Evolutionary conservation across 1,140 invertebrate species (phyloP), one percentile per base, ranked within the genome.

Genomic region (Drosophila baimaii): DNA sequence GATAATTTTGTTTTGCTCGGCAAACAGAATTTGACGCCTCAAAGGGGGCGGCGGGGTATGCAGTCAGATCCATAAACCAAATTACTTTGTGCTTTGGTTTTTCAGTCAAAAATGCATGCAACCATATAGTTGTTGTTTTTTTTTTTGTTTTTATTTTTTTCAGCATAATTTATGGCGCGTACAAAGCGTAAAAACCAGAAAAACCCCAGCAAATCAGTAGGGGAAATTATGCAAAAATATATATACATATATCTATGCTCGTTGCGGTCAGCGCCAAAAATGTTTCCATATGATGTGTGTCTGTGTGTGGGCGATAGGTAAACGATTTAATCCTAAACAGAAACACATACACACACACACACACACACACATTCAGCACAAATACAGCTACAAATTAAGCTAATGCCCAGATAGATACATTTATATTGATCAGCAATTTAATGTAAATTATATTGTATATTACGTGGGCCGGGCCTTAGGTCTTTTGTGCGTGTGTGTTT

Each of bases 371-470:
- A n/a, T n/a, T n/a, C n/a, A 25, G 15, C 17, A 21, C 51, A 58
- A 76, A 76, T 54, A 68, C 47, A 63, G 47, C 65, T 88, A 82
- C 82, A 88, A 86, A 88, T 86, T 86, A 83, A 86, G 86, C 83
- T 86, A 86, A 88, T 86, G 71, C 79, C 65, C 74, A 78, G 77
- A 80, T 80, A 81, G 77, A 89, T 89, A 88, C 84, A 88, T 88
- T 83, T 88, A 80, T 89, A 88, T 89, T 88, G 83, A 88, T 89
- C 79, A 89, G 83, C 77, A 83, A 89, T 88, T 88, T 89, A 89
- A 88, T 88, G 84, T 89, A 88, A 89, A 89, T 89, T 88, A 89
- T 88, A 88, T 82, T 79, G 84, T 77, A 76, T 88, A 76, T 88
- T 79, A 47, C 55, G 55, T 76, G 49, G 61, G 54, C 33, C 52